phyloP scores from a whole-genome alignment of 2,797 vertebrate genomes.

The Enteromius trimaculatus region DNA sequence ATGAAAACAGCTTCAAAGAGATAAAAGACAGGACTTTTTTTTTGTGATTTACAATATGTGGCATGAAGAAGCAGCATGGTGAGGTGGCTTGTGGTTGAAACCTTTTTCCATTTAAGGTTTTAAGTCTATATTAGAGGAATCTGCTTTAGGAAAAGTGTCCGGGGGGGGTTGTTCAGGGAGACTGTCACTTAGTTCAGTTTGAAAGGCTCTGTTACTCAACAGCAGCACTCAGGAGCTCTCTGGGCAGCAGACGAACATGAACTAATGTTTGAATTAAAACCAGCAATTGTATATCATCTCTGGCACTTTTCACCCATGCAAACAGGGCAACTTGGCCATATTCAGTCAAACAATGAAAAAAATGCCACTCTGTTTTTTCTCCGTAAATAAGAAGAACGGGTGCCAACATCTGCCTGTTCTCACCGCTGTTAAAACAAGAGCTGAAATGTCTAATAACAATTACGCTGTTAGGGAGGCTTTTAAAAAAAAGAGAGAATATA shows the following conservation, averaged over 20 bases:
- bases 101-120: slow-evolving; percentile 72
- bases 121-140: slow-evolving; percentile 67
- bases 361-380: slow-evolving; percentile 79
- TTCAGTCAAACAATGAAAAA: slow-evolving; percentile 97
- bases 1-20: slow-evolving; percentile 41
- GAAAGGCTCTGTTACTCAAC: slow-evolving; percentile 70
- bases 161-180: slow-evolving; percentile 59
- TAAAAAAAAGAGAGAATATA: slow-evolving; percentile 74
- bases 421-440: slow-evolving; percentile 89
- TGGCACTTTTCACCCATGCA: slow-evolving; percentile 79
- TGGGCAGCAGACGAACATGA: slow-evolving; percentile 67
- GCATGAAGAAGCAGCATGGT: slow-evolving; percentile 60
- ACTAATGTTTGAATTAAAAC: slow-evolving; percentile 84
- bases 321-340: slow-evolving; percentile 95
- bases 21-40: slow-evolving; percentile 32
- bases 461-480: slow-evolving; percentile 75
- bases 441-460: slow-evolving; percentile 87
- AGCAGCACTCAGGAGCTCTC: slow-evolving; percentile 71
- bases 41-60: slow-evolving; percentile 26
- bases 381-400: slow-evolving; percentile 78
- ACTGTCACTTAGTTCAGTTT: slow-evolving; percentile 72
- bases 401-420: slow-evolving; percentile 99
- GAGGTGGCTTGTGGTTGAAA: slow-evolving; percentile 61
- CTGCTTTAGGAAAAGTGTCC: slow-evolving; percentile 65
- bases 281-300: slow-evolving; percentile 80